Evolutionary conservation across 2,113 vertebrate species (phyloP).

Genomic region (Cebidichthys violaceus): DNA sequence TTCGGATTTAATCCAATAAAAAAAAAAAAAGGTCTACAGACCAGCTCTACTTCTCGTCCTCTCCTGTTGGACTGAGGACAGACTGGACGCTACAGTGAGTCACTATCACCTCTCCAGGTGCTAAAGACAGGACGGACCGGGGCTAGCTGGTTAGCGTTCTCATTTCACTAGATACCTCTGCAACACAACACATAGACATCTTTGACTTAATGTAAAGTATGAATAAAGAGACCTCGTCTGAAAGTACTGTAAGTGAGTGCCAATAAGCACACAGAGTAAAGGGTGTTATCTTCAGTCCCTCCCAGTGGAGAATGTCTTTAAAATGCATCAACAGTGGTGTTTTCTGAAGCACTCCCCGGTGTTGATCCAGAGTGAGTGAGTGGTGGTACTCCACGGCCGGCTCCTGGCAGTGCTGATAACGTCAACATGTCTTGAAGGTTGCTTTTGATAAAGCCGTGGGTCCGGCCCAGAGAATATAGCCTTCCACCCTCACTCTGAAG

Average conservation of each 20-base stretch:
- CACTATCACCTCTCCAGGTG: too few species aligned
- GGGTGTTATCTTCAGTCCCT: conserved; percentile 6
- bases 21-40: too few species aligned
- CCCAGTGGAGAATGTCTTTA: conserved; percentile 1
- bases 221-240: not conserved
- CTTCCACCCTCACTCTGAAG: conserved; percentile 57
- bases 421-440: conserved; percentile 61
- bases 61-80: too few species aligned
- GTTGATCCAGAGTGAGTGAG: conserved; percentile 1
- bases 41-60: too few species aligned
- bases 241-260: not conserved
- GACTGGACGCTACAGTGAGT: too few species aligned
- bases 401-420: conserved; percentile 56
- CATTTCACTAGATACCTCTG: not conserved
- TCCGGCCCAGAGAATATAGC: conserved; percentile 37
- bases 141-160: too few species aligned
- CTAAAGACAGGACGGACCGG: too few species aligned
- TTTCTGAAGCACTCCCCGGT: not conserved
- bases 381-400: not conserved
- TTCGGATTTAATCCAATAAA: too few species aligned
- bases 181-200: too few species aligned
- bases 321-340: not conserved
- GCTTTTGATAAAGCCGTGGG: conserved; percentile 62
- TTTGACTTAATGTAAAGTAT: too few species aligned
- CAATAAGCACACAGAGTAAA: not conserved